Evolutionary conservation across 2,888 invertebrate genomes (phyloP), one percentile per base, ranked within the genome.

Genomic region (Agonum fuliginosum): DNA sequence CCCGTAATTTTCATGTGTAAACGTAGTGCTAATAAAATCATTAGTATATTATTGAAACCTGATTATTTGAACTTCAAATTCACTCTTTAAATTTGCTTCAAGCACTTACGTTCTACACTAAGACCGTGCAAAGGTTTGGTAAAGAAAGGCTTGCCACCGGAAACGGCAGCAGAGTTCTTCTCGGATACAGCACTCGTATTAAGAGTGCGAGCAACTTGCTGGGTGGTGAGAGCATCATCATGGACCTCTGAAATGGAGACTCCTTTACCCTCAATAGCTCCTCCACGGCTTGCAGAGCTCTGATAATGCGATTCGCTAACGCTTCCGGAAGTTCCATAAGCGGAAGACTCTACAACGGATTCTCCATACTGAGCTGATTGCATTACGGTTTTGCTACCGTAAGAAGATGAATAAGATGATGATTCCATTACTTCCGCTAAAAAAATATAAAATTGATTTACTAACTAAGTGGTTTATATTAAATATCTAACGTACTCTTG

Each of bases 71-170:
- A n/a, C n/a, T n/a, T n/a, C n/a, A 54, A 54, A 12, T 12, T 22
- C 62, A 62, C 14, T 62, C 34, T 10, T 17, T n/a, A 69, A 74
- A 74, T 71, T 4, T 24, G 27, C 43, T 10, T 19, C 67, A 37
- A 76, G 46, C 48, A 93, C 94, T 93, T 90, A 95, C 95, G 93
- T 91, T 94, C 94, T 81, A 94, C 91, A 83, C 91, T 93, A 81
- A 91, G 90, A 82, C 95, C 95, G 85, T 93, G 92, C 78, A 95
- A 89, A 54, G 94, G 93, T 86, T 92, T 93, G 22, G 90, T 88
- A 83, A 95, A 94, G 73, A 90, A 87, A 0, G 95, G 95, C 81
- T 89, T 93, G 78, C 92, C 92, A 78, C 90, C 89, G 22, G 85
- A 82, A 2, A 88, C 87, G 27, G 82, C 82, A 37, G 80, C 81